Conservation (phyloP, 1,140 invertebrate genomes). For the Brachionus koreanus region DNA sequence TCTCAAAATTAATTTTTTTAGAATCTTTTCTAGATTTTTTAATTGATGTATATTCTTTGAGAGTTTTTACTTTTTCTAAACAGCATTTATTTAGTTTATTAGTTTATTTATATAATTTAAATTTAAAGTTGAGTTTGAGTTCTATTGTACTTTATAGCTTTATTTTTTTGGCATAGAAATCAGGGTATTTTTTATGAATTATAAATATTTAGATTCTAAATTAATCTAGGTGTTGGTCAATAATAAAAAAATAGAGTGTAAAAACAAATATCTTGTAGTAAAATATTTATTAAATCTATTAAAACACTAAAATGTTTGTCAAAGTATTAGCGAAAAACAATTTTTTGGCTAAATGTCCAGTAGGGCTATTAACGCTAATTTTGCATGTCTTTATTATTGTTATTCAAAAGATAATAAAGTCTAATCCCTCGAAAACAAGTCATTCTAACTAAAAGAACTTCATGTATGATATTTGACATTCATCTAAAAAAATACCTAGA, state of each 20-base stretch:
- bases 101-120: not conserved
- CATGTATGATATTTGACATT: constrained; percentile 1
- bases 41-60: too few species aligned
- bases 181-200: not conserved
- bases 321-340: not conserved
- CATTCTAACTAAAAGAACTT: not conserved
- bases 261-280: not conserved
- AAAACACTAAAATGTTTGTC: not conserved
- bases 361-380: not conserved
- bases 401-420: not conserved
- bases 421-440: not conserved
- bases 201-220: not conserved
- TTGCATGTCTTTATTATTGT: not conserved
- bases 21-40: too few species aligned
- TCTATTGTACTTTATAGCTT: not conserved
- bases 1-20: too few species aligned
- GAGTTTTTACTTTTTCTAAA: too few species aligned
- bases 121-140: not conserved
- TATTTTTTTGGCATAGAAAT: not conserved
- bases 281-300: not conserved
- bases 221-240: not conserved
- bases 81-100: not conserved
- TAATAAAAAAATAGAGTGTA: not conserved
- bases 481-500: not conserved
- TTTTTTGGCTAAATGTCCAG: not conserved